Evolutionary conservation across 2,113 vertebrate genomes (phyloP).

Genomic region (Mirounga angustirostris): DNA sequence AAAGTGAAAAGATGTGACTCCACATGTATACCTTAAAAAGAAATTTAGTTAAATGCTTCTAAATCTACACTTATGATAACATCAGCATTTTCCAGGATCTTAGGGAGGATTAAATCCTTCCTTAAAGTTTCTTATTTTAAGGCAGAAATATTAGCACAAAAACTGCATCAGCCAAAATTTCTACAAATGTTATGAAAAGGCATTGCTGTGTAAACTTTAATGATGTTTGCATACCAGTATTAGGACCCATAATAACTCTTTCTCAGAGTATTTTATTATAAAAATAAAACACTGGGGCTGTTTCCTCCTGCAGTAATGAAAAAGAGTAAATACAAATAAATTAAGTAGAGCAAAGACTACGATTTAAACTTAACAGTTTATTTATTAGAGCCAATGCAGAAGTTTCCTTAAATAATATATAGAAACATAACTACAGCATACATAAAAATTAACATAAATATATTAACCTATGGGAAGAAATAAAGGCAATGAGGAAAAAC

Average conservation of each 20-base stretch:
- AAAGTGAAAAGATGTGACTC: neutral
- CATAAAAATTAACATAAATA: slow-evolving; percentile 74
- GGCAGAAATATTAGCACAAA: slow-evolving; percentile 57
- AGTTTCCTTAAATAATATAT: slow-evolving; percentile 61
- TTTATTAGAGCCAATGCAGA: slow-evolving; percentile 68
- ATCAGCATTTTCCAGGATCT: neutral
- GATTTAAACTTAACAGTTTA: slow-evolving; percentile 70
- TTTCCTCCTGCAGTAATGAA: slow-evolving; percentile 68
- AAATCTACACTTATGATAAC: slow-evolving; percentile 41
- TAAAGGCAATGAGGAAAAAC: slow-evolving; percentile 32
- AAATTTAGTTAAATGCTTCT: slow-evolving; percentile 16
- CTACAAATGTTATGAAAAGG: slow-evolving; percentile 62
- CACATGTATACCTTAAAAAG: neutral
- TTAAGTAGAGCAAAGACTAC: slow-evolving; percentile 61
- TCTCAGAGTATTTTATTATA: slow-evolving; percentile 69
- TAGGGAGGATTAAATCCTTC: neutral
- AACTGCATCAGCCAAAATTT: neutral
- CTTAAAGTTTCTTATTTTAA: slow-evolving; percentile 34
- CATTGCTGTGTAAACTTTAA: slow-evolving; percentile 68
- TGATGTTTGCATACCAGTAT: slow-evolving; percentile 63
- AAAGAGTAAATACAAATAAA: slow-evolving; percentile 75
- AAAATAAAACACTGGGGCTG: slow-evolving; percentile 67
- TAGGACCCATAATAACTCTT: slow-evolving; percentile 70
- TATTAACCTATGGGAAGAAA: neutral
- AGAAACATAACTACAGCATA: slow-evolving; percentile 39